A percentile compares a stretch with the other conserved stretches of the same genome.
Evolutionary conservation across 2,888 invertebrate genomes (phyloP).

Genomic region (Sylvicola cinctus): DNA sequence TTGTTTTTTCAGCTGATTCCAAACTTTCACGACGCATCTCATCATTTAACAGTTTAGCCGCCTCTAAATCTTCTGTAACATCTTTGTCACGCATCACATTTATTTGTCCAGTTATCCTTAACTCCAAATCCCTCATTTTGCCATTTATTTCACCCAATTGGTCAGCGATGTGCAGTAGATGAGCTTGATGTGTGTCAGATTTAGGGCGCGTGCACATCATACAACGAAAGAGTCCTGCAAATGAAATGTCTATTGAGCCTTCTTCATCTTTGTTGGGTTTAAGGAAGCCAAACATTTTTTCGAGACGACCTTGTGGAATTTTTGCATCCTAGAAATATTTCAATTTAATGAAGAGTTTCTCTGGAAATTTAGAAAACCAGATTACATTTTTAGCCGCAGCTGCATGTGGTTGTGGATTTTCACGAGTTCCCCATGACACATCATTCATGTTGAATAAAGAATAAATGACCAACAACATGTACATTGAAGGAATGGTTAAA

Average conservation of each 20-base stretch:
- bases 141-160: slow-evolving; percentile 24
- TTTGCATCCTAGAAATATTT: slow-evolving; percentile 5
- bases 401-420: slow-evolving; percentile 29
- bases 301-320: slow-evolving; percentile 7
- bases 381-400: slow-evolving; percentile 1
- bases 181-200: slow-evolving; percentile 23
- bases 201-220: slow-evolving; percentile 29
- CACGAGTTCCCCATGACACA: slow-evolving; percentile 87
- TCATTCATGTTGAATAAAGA: slow-evolving; percentile 85
- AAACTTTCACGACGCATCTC: too few relatives aligned
- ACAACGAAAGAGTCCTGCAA: slow-evolving; percentile 32
- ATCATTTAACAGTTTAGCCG: too few relatives aligned
- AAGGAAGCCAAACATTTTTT: slow-evolving; percentile 14
- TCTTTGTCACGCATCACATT: slow-evolving; percentile 4
- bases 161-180: slow-evolving; percentile 23
- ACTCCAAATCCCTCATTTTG: slow-evolving; percentile 26
- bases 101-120: slow-evolving; percentile 10
- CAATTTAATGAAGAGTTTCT: too few relatives aligned
- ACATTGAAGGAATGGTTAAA: slow-evolving; percentile 87
- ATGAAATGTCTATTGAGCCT: slow-evolving; percentile 30
- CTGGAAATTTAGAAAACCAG: too few relatives aligned
- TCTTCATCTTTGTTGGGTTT: slow-evolving; percentile 19
- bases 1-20: slow-evolving; percentile 2
- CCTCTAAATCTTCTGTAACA: neutral
- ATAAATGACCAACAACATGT: slow-evolving; percentile 77